Conservation (phyloP, 2,888 invertebrate genomes). For the Chromoteleia sp. region DNA sequence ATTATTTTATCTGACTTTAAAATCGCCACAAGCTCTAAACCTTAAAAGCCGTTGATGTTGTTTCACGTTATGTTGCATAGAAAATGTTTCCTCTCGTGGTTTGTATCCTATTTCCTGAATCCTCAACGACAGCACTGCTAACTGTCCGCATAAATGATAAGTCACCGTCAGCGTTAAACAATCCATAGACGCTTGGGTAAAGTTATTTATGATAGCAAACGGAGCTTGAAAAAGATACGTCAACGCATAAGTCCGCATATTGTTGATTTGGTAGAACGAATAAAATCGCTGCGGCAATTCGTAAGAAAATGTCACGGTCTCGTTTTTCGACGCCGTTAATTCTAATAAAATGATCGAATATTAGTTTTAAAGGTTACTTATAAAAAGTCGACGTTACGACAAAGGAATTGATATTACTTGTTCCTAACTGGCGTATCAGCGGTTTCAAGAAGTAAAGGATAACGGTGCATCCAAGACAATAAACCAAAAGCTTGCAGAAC, state of each 20-base stretch:
- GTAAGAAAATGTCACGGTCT: conserved; percentile 20
- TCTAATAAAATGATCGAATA: conserved; percentile 20
- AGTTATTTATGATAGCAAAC: conserved; percentile 64
- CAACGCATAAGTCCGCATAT: conserved; percentile 30
- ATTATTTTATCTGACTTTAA: too few species aligned
- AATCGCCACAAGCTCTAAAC: too few species aligned
- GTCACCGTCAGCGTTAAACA: conserved; percentile 67
- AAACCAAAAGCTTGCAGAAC: conserved; percentile 65
- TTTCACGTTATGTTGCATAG: conserved; percentile 19
- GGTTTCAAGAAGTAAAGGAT: conserved; percentile 69
- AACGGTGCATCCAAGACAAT: conserved; percentile 65
- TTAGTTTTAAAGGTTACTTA: not conserved
- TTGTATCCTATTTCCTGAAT: conserved; percentile 37
- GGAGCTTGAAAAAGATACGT: conserved; percentile 68
- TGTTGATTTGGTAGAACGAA: conserved; percentile 62
- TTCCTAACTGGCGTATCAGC: conserved; percentile 65
- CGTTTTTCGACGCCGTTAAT: conserved; percentile 24
- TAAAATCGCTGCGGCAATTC: conserved; percentile 68
- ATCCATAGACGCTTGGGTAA: conserved; percentile 71
- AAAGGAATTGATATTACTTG: too few species aligned
- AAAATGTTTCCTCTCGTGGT: not conserved
- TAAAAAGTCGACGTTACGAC: too few species aligned
- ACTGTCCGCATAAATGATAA: conserved; percentile 69
- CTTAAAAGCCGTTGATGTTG: conserved; percentile 55
- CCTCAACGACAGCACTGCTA: conserved; percentile 62